Evolutionary conservation across 2,113 vertebrate species (phyloP).

Genomic region (Tyrannus savana): DNA sequence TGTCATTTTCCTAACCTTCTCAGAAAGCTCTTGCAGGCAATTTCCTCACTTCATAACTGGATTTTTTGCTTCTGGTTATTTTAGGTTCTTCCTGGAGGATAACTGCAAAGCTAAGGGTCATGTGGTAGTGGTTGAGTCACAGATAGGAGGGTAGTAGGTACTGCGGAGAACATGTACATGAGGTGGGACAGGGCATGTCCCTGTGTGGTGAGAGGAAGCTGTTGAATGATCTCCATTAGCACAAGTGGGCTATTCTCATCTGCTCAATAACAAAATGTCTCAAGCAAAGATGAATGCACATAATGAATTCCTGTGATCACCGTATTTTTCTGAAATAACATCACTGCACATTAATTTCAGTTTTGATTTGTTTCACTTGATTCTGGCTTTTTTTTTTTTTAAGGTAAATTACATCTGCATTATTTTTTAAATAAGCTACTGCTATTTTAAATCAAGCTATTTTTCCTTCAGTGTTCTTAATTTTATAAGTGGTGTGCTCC

Average conservation of each 20-base stretch:
- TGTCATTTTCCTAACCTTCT: neutral
- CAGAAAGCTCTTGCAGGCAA: neutral
- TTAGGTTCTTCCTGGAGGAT: neutral
- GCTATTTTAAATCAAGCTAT: slow-evolving; percentile 17
- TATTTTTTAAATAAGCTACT: slow-evolving; percentile 6
- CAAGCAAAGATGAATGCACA: neutral
- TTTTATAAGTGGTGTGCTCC: slow-evolving; percentile 6
- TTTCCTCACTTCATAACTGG: neutral
- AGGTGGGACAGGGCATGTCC: neutral
- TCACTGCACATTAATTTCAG: neutral
- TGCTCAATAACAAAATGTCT: neutral
- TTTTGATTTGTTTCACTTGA: neutral
- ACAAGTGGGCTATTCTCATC: neutral
- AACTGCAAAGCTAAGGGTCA: neutral
- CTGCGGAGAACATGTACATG: neutral
- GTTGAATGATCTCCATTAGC: neutral
- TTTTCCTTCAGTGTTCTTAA: slow-evolving; percentile 6
- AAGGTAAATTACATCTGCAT: slow-evolving; percentile 2
- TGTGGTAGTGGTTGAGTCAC: neutral
- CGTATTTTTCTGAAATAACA: neutral
- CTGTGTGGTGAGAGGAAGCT: neutral
- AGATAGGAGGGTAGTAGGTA: neutral
- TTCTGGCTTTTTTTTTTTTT: neutral
- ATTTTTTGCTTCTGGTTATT: neutral
- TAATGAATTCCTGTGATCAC: neutral